Evolutionary conservation across 2,888 invertebrate genomes (phyloP).

Genomic region (Lysandra coridon): DNA sequence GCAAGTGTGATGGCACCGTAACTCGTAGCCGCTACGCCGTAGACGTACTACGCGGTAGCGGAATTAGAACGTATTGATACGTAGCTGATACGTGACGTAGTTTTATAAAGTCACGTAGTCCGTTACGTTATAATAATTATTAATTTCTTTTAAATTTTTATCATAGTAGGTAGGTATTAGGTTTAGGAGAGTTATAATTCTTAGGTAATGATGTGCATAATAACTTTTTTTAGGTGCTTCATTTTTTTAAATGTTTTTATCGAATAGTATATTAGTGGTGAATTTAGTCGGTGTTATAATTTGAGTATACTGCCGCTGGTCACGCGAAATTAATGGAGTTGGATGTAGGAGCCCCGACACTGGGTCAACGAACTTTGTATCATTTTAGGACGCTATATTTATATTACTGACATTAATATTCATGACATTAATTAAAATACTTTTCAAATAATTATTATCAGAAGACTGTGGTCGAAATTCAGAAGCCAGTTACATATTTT

Average conservation of each 20-base stretch:
- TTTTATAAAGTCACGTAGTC: no score
- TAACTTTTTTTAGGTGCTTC: background rate
- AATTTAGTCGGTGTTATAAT: constrained; percentile 4
- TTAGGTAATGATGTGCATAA: background rate
- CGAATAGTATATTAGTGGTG: background rate
- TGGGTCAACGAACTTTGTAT: constrained; percentile 8
- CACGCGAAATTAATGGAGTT: constrained; percentile 26
- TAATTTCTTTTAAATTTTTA: no score
- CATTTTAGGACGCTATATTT: constrained; percentile 13
- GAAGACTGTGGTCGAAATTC: background rate
- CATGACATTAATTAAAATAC: background rate
- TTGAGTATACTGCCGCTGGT: background rate
- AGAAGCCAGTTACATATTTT: background rate
- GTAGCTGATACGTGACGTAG: background rate
- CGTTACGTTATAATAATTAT: no score
- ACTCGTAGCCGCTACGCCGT: background rate
- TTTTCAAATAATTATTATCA: background rate
- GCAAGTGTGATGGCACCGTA: background rate
- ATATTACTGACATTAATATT: background rate
- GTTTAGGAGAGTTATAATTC: background rate
- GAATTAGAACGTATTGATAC: background rate
- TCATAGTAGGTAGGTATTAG: background rate
- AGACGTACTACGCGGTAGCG: background rate
- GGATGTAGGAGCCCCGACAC: background rate
- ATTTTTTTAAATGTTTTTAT: background rate